These are phyloP conservation scores for Phylloscopus whistleri DNA, from an alignment of 2,113 vertebrate species.

Conservation along the genomic window DNA sequence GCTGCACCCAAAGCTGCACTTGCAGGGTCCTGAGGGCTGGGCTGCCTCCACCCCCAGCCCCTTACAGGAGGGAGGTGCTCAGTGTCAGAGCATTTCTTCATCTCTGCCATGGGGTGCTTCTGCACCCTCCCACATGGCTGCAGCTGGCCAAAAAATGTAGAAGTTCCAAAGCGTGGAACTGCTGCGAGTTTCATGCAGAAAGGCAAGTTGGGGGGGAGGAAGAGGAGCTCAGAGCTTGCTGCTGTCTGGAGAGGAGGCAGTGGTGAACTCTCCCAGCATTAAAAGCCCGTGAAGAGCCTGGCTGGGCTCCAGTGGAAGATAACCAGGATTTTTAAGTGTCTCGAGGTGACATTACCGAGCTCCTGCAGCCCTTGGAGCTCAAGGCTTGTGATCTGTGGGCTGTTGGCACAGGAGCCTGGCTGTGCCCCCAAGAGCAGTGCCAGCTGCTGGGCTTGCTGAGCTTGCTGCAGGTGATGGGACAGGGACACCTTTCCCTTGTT, in stretches of 20 bases:
- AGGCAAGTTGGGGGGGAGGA: neutral
- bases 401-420: neutral
- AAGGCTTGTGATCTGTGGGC: neutral
- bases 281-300: neutral
- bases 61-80: neutral
- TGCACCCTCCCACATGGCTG: neutral
- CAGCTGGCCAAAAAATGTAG: neutral
- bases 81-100: neutral
- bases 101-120: neutral
- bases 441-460: neutral
- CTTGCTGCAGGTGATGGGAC: neutral
- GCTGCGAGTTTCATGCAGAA: neutral
- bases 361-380: accelerated
- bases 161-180: neutral
- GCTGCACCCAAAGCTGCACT: neutral
- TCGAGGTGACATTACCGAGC: neutral
- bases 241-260: neutral
- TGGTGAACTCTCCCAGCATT: neutral
- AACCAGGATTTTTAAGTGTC: neutral
- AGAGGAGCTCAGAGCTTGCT: neutral
- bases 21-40: accelerated
- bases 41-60: neutral
- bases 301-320: neutral
- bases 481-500: neutral
- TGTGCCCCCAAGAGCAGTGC: neutral